Evolutionary conservation across 1,140 invertebrate genomes (phyloP).

Genomic region (Rhyacophila brunnea): DNA sequence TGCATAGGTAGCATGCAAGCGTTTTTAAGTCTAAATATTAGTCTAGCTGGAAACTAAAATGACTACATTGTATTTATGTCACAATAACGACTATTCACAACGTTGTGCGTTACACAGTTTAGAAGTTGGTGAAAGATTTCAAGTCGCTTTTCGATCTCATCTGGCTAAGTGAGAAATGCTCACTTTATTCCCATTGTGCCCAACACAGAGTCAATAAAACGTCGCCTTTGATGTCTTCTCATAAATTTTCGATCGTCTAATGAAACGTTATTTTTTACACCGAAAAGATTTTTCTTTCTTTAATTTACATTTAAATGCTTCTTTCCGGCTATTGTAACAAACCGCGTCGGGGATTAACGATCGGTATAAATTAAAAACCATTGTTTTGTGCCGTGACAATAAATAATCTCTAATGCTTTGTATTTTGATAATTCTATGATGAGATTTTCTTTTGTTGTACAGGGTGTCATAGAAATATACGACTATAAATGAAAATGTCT

Average conservation of each 20-base stretch:
- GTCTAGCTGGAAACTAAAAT: no score
- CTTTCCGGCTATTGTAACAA: background rate
- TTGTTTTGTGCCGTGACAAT: background rate
- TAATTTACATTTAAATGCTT: background rate
- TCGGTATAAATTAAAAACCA: background rate
- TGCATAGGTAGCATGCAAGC: no score
- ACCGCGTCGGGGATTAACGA: background rate
- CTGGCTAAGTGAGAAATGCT: conserved; percentile 8
- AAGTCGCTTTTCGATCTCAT: conserved; percentile 7
- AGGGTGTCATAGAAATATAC: no score
- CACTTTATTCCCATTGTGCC: conserved; percentile 10
- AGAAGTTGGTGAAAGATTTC: conserved; percentile 13
- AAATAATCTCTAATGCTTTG: background rate
- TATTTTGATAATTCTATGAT: no score
- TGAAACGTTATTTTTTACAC: background rate
- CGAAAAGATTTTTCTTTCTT: conserved; percentile 1
- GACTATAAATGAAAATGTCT: no score
- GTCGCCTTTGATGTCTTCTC: conserved; percentile 4
- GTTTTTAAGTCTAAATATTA: no score
- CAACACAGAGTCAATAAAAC: background rate
- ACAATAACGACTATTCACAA: no score
- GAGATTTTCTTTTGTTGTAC: no score
- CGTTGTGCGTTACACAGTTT: no score
- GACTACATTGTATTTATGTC: no score
- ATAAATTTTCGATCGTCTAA: background rate